Base-by-base conservation (phyloP, 2,113 vertebrate species). In the Poecilia latipinna region DNA sequence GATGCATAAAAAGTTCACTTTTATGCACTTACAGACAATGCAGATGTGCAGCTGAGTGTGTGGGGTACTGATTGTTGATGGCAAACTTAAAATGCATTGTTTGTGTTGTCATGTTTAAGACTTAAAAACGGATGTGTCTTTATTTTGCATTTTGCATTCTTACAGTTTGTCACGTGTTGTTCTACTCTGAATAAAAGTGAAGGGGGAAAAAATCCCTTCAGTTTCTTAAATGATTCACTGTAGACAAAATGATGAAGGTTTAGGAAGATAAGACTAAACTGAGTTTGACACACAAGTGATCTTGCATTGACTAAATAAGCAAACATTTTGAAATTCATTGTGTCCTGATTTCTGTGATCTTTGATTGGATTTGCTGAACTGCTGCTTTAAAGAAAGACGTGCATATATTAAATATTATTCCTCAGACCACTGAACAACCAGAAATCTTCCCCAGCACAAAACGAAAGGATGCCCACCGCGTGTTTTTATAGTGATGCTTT, bases 291-390 rank as follows among this genome's bases (percentile, higher is more conserved):
- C 39, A 13, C 13, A 42, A 15, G 39, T 42, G 39, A 15, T 42
- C 15, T 42, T 42, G 39, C 39, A 42, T 42, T 15, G 13, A 42
- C 4, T 13, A 42, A 42, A 42, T 42, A 42, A 15, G 39, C 12
- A 12, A 42, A 15, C 0, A 15, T 42, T 19, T 19, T 48, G 44
- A 6, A 48, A 48, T 19, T 48, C 1, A 7, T 48, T 7, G 17
- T 48, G 6, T 57, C 24, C 22, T 57, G 24, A 76, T 70, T 82
- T 74, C 74, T 54, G 26, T 26, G 57, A 63, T 68, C n/a, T 78
- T 68, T 78, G 65, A 82, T 79, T 84, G 31, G 82, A 80, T 68
- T 78, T 79, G 44, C 60, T 65, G 37, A 82, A 80, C 64, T 77
- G 61, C 75, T 54, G 65, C 65, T 74, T 87, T 70, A 72, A 80